These are phyloP conservation scores for Dicrostonyx torquatus DNA, from an alignment of 2,797 vertebrate species.

Conservation along the genomic window DNA sequence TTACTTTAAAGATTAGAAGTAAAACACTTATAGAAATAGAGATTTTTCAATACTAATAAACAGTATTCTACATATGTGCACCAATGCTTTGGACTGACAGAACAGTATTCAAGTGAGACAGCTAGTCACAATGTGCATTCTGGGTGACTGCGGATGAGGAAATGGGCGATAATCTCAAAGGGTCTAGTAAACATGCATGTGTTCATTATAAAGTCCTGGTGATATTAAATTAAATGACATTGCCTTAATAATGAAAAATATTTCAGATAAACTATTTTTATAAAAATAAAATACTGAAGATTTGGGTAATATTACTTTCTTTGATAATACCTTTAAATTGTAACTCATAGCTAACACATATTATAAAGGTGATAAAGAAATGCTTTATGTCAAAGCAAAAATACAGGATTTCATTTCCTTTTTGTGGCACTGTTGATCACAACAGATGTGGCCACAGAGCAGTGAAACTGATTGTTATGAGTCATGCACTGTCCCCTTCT, in stretches of 20 bases:
- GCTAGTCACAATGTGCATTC: conserved; percentile 8
- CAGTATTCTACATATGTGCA: neutral
- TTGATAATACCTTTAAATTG: neutral
- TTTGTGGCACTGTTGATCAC: neutral
- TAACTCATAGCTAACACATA: neutral
- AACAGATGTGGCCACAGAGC: neutral
- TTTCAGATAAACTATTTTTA: conserved; percentile 33
- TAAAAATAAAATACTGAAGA: conserved; percentile 24
- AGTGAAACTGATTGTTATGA: conserved; percentile 15
- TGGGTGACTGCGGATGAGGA: conserved; percentile 1
- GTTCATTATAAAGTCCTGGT: conserved; percentile 32
- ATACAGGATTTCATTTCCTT: conserved; percentile 2
- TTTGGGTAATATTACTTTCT: neutral
- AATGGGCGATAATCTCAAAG: neutral
- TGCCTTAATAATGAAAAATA: conserved; percentile 59
- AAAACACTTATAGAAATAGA: conserved; percentile 36
- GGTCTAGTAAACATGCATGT: neutral
- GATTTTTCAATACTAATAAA: conserved; percentile 36
- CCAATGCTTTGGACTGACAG: conserved; percentile 3
- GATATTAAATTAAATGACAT: neutral
- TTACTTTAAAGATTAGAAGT: conserved; percentile 41
- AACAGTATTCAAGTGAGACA: conserved; percentile 12
- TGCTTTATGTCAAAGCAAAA: conserved; percentile 38
- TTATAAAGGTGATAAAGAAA: neutral
- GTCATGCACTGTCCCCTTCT: neutral